Base-by-base conservation (phyloP, 2,113 vertebrate genomes). In the Mormyrus iriodes region DNA sequence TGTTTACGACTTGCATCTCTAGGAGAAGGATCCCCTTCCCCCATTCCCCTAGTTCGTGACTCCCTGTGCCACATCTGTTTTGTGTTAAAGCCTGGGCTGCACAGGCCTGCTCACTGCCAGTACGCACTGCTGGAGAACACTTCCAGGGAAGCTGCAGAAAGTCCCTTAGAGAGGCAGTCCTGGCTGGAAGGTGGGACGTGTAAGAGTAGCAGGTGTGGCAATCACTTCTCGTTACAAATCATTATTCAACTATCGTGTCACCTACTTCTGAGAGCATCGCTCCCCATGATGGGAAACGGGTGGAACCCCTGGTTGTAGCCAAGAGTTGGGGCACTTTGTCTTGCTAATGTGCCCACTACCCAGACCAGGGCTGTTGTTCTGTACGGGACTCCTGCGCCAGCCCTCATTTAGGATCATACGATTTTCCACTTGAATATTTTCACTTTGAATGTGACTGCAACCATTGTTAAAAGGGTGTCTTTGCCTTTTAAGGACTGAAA, bases 41-140 rank as follows among this genome's bases (percentile, higher is more conserved):
- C 27, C 76, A 44, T 46, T 4, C 8, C 15, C 21, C 39, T n/a
- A 17, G 15, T 42, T 88, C 87, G 51, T 65, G 88, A 58, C 76
- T 88, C 85, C 44, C 46, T 24, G 87, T 85, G 79, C 42, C 88
- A 91, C 91, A 92, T 92, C 90, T 92, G 91, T 86, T 92, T 90
- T 82, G 89, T 85, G 89, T 92, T 86, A 91, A 91, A 85, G 90
- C 19, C 90, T 82, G 88, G 89, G 89, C 90, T 48, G 88, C 76
- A 61, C 58, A 35, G 51, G 84, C 89, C 65, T 79, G 86, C 87
- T 84, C 87, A 83, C 85, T 91, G 91, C 91, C 90, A 85, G 91
- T 90, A 90, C 90, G 83, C 83, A 55, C 31, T 52, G 87, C 85
- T 84, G 49, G 90, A 89, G 89, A 91, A 82, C 87, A 85, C 85